phyloP scores from a whole-genome alignment of 2,113 vertebrate genomes.

The Takifugu bimaculatus region DNA sequence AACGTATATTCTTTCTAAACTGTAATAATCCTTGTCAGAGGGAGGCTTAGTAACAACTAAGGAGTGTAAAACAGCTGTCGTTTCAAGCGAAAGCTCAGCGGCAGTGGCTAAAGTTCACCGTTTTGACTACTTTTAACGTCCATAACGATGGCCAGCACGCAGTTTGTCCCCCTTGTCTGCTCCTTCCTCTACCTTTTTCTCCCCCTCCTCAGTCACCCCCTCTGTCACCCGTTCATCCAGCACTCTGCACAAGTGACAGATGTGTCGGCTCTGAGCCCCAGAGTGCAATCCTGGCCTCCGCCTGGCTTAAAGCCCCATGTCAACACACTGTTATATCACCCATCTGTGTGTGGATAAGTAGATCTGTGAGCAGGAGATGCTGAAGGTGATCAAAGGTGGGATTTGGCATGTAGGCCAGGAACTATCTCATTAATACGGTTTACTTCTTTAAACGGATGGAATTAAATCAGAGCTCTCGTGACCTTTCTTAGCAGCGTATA shows the following conservation, averaged over 20 bases:
- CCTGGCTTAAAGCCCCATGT: slow-evolving; percentile 26
- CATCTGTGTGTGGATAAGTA: slow-evolving; percentile 8
- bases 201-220: neutral
- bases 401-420: neutral
- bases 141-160: neutral
- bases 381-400: neutral
- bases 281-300: slow-evolving; percentile 43
- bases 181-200: neutral
- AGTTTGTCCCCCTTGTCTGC: neutral
- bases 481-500: too few species aligned
- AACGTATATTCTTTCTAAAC: slow-evolving; percentile 21
- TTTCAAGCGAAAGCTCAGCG: slow-evolving; percentile 24
- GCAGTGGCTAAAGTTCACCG: neutral
- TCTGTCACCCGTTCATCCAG: neutral
- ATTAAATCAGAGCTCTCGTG: too few species aligned
- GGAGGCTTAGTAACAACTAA: slow-evolving; percentile 24
- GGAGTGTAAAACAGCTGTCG: slow-evolving; percentile 39
- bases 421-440: neutral
- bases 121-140: neutral
- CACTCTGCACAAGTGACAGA: slow-evolving; percentile 43
- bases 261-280: slow-evolving; percentile 42
- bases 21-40: slow-evolving; percentile 41
- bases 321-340: slow-evolving; percentile 29
- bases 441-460: too few species aligned
- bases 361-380: neutral